phyloP scores from a whole-genome alignment of 2,888 invertebrate species.

The Fabriciana adippe region DNA sequence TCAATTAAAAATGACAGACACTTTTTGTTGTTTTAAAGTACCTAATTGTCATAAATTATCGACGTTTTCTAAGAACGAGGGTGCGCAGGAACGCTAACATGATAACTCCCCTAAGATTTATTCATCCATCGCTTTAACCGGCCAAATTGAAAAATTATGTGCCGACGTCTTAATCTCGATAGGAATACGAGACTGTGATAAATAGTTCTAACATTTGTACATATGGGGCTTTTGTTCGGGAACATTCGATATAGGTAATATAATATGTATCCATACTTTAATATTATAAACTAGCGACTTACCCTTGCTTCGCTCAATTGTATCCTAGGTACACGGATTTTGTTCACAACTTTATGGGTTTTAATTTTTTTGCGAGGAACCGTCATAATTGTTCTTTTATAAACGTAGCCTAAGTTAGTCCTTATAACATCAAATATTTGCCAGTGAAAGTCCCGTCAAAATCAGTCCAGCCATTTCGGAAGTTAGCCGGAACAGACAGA shows the following conservation, averaged over 20 bases:
- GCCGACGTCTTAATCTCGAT: slow-evolving; percentile 57
- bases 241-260: neutral
- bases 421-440: too few species aligned
- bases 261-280: too few species aligned
- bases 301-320: neutral
- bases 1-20: too few species aligned
- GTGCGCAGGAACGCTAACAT: slow-evolving; percentile 62
- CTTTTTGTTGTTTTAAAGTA: too few species aligned
- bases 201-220: slow-evolving; percentile 23
- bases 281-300: neutral
- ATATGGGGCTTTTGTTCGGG: slow-evolving; percentile 3
- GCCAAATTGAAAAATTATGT: slow-evolving; percentile 76
- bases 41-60: neutral
- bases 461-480: too few species aligned
- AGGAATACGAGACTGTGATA: slow-evolving; percentile 29
- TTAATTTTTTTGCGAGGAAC: too few species aligned
- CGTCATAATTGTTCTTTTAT: too few species aligned
- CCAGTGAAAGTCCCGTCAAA: too few species aligned
- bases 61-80: slow-evolving; percentile 32
- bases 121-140: slow-evolving; percentile 77
- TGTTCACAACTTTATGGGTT: too few species aligned
- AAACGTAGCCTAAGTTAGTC: too few species aligned
- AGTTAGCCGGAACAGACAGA: too few species aligned
- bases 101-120: slow-evolving; percentile 73
- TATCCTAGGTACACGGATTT: too few species aligned